Evolutionary conservation across 2,888 invertebrate species (phyloP).

Genomic region (Meganola albula): DNA sequence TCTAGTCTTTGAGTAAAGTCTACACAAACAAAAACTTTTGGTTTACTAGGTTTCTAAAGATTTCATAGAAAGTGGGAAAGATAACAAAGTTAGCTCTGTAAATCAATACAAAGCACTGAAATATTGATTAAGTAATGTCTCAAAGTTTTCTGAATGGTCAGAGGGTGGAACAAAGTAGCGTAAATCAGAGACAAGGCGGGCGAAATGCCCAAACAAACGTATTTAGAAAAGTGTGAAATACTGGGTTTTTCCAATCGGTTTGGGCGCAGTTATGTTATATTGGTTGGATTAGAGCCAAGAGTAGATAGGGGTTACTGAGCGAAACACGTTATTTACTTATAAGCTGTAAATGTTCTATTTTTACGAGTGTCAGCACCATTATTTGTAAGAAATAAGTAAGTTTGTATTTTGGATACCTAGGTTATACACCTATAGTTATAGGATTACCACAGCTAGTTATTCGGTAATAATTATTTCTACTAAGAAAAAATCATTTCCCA

Average conservation of each 20-base stretch:
- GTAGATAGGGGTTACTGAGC: slow-evolving; percentile 34
- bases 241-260: slow-evolving; percentile 26
- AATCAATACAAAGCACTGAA: too few relatives aligned
- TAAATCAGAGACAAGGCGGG: slow-evolving; percentile 19
- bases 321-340: slow-evolving; percentile 32
- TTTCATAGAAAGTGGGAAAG: too few relatives aligned
- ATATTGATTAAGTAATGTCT: too few relatives aligned
- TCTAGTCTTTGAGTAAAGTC: too few relatives aligned
- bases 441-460: background rate
- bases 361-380: slow-evolving; percentile 16
- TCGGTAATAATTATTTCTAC: background rate
- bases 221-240: slow-evolving; percentile 34
- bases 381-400: slow-evolving; percentile 6
- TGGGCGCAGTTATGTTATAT: slow-evolving; percentile 28
- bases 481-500: too few relatives aligned
- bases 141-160: slow-evolving; percentile 28
- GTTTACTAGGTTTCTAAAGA: too few relatives aligned
- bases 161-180: slow-evolving; percentile 6
- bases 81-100: too few relatives aligned
- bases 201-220: slow-evolving; percentile 18
- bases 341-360: slow-evolving; percentile 23
- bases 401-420: too few relatives aligned
- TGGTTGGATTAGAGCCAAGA: slow-evolving; percentile 46
- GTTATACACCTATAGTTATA: too few relatives aligned
- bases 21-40: too few relatives aligned